Evolutionary conservation across 2,888 invertebrate species (phyloP).

Genomic region (Cheilosia pagana): DNA sequence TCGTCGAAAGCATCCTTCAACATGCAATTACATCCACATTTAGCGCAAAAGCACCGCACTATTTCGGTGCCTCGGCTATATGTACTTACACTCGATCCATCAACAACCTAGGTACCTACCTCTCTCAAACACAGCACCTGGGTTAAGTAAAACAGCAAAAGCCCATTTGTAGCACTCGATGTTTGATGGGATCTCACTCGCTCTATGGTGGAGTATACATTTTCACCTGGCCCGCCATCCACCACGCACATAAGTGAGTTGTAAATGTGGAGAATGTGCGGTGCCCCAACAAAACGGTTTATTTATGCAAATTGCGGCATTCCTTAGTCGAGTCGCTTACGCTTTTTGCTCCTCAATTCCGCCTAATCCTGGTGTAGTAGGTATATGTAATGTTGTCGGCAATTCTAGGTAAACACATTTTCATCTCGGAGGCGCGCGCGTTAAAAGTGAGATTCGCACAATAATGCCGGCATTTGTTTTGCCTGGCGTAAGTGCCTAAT

Average conservation of each 20-base stretch:
- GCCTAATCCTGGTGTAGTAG: slow-evolving; percentile 1
- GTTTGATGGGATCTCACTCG: slow-evolving; percentile 44
- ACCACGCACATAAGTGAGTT: slow-evolving; percentile 50
- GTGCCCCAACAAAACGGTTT: slow-evolving; percentile 60
- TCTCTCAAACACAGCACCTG: slow-evolving; percentile 24
- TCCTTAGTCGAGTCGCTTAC: slow-evolving; percentile 22
- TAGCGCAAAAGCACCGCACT: slow-evolving; percentile 21
- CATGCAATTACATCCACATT: slow-evolving; percentile 68
- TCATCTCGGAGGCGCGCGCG: slow-evolving; percentile 40
- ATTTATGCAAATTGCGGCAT: slow-evolving; percentile 69
- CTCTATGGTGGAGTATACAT: slow-evolving; percentile 1
- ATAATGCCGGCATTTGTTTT: slow-evolving; percentile 48
- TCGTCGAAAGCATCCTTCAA: slow-evolving; percentile 68
- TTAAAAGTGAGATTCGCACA: slow-evolving; percentile 44
- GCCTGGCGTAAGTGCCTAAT: slow-evolving; percentile 50
- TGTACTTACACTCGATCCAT: slow-evolving; percentile 39
- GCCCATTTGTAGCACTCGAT: slow-evolving; percentile 60
- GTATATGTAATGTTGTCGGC: not conserved
- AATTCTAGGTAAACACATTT: slow-evolving; percentile 43
- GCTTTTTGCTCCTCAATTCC: not conserved
- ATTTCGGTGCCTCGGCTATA: not conserved
- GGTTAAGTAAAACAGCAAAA: slow-evolving; percentile 66
- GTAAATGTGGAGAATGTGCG: slow-evolving; percentile 61
- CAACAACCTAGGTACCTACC: slow-evolving; percentile 26
- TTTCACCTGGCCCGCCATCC: slow-evolving; percentile 25